Base-by-base conservation (phyloP, 2,113 vertebrate genomes). In the Epinephelus lanceolatus region DNA sequence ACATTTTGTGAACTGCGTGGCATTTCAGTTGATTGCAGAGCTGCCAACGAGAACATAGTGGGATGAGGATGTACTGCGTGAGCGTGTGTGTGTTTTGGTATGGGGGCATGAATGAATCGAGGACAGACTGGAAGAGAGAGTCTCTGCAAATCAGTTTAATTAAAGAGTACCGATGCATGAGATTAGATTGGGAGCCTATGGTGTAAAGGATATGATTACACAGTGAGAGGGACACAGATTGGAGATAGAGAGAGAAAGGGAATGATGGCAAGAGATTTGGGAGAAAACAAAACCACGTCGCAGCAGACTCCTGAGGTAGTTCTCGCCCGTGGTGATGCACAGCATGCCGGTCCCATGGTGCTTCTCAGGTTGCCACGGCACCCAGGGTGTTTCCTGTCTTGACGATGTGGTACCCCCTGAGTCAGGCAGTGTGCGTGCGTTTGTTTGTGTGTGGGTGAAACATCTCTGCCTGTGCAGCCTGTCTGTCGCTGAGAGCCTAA, bases 151-250 rank as follows among this genome's bases (percentile, higher is more conserved):
- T 95, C 90, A 94, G 92, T 94, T 94, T 95, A 95, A 96, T 96
- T 95, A 95, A 95, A 95, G 91, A 92, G 92, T 94, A 93, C 89
- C 72, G 94, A 94, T 95, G 94, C 94, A 91, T 96, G 94, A 95
- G 94, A 96, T 96, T 94, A 95, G 90, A 92, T 91, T 81, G 88
- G 83, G 88, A 87, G 90, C 91, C 92, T 89, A 89, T 92, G 94
- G 93, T 93, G 93, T 92, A 91, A 87, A 93, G 88, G 85, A 92
- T 91, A 92, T 94, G 89, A 95, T 93, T 93, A 93, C 86, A 92
- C 76, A 88, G 86, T 33, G 78, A 76, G 69, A 81, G 81, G 49
- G 67, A 91, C 80, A 84, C 77, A 62, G 71, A 80, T 84, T 21
- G 71, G 81, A 81, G 75, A 80, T 47, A 72, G 37, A 55, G 27